Evolutionary conservation across 2,797 vertebrate species (phyloP).

Genomic region (Sebastes nivosus): DNA sequence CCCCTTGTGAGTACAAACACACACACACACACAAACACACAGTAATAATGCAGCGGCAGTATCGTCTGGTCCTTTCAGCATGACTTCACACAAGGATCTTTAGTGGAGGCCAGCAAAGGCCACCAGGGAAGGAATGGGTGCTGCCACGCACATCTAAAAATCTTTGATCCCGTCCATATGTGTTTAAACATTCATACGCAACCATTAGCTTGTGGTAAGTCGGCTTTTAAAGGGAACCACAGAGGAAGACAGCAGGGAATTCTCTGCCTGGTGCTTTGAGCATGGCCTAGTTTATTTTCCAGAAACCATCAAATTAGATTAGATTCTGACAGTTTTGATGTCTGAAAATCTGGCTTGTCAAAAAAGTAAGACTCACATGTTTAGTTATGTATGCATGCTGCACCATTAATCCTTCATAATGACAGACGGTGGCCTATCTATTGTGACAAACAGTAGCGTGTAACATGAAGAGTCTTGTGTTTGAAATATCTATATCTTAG

Average conservation of each 20-base stretch:
- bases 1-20: constrained; percentile 19
- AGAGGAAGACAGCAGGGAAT: constrained; percentile 49
- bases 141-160: constrained; percentile 76
- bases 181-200: constrained; percentile 83
- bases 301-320: constrained; percentile 49
- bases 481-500: neutral
- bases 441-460: neutral
- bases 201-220: constrained; percentile 80
- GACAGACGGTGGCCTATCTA: neutral
- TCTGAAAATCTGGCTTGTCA: constrained; percentile 5
- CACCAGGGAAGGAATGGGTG: constrained; percentile 61
- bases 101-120: constrained; percentile 60
- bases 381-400: constrained; percentile 8
- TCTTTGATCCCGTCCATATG: constrained; percentile 73
- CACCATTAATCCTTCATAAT: neutral
- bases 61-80: constrained; percentile 69
- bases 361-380: neutral
- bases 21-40: neutral
- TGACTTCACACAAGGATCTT: constrained; percentile 70
- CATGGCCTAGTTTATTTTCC: constrained; percentile 51
- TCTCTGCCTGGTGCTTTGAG: constrained; percentile 42
- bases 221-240: constrained; percentile 68
- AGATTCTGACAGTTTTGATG: constrained; percentile 33
- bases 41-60: constrained; percentile 39
- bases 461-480: neutral